phyloP scores from a whole-genome alignment of 2,888 invertebrate species.

The Hipparchia sbordonii region DNA sequence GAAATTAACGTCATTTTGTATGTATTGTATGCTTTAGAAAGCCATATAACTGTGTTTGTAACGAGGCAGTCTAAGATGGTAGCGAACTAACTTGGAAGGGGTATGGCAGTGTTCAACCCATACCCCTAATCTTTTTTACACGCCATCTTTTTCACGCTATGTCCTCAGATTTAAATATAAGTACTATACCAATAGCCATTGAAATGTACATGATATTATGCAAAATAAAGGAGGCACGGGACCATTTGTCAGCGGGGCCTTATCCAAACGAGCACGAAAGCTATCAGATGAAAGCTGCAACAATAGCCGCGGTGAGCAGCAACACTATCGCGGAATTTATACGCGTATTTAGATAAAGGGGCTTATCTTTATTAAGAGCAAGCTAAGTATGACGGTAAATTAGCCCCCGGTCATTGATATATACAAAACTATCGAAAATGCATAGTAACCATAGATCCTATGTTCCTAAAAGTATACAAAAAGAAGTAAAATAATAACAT shows the following conservation, averaged over 20 bases:
- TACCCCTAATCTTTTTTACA: too few relatives aligned
- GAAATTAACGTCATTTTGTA: too few relatives aligned
- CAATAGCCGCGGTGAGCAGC: constrained; percentile 37
- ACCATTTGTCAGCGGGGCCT: constrained; percentile 37
- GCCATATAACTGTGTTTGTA: too few relatives aligned
- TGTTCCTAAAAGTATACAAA: background rate
- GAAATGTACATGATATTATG: constrained; percentile 11
- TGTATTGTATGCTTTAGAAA: too few relatives aligned
- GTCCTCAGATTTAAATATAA: too few relatives aligned
- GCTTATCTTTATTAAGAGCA: constrained; percentile 50
- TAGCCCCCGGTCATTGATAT: constrained; percentile 37
- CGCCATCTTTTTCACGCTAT: too few relatives aligned
- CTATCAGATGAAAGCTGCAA: constrained; percentile 38
- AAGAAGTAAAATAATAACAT: too few relatives aligned
- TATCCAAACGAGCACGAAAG: constrained; percentile 35
- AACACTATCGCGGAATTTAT: constrained; percentile 44
- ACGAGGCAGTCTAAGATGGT: too few relatives aligned
- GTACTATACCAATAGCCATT: background rate
- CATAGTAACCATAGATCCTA: background rate
- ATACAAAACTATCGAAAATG: background rate
- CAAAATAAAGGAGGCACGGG: constrained; percentile 39
- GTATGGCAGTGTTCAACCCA: too few relatives aligned
- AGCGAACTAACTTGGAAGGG: too few relatives aligned
- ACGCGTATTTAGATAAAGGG: constrained; percentile 47
- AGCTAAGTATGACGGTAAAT: constrained; percentile 50